Conservation (phyloP, 2,113 vertebrate species). For the Vombatus ursinus region DNA sequence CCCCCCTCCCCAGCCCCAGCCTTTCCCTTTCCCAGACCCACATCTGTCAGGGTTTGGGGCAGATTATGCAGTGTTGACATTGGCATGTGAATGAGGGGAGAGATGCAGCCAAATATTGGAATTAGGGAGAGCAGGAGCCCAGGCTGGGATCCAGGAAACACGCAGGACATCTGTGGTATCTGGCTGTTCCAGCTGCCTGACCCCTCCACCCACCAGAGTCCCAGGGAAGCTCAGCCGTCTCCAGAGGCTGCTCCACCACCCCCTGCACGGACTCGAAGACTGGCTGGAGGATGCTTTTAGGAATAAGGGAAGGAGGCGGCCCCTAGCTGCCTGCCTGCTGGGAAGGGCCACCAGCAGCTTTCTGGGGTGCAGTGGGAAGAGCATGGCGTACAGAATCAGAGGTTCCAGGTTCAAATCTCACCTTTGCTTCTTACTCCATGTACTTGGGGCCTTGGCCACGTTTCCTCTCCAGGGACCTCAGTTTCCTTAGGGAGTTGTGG, state of each 20-base stretch:
- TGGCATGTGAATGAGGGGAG: conserved; percentile 68
- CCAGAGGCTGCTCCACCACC: background rate
- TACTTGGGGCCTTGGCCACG: background rate
- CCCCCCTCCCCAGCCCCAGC: background rate
- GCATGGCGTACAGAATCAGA: background rate
- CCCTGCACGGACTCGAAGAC: background rate
- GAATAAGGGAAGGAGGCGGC: background rate
- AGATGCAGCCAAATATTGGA: conserved; percentile 64
- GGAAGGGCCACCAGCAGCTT: background rate
- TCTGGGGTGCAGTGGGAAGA: background rate
- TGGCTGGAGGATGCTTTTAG: background rate
- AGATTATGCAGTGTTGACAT: conserved; percentile 74
- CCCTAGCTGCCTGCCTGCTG: background rate
- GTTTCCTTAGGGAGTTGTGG: background rate
- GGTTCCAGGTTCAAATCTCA: background rate
- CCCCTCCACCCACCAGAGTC: conserved; percentile 45
- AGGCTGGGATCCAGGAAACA: conserved; percentile 42
- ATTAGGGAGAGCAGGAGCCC: conserved; percentile 68
- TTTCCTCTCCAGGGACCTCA: no score
- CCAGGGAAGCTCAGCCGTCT: background rate
- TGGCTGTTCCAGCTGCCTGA: conserved; percentile 60
- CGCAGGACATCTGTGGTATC: conserved; percentile 57
- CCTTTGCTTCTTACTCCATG: background rate
- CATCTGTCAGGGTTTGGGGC: conserved; percentile 61
- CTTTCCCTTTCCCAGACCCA: conserved; percentile 35